phyloP scores from a whole-genome alignment of 2,888 invertebrate species.

The Agriopis aurantiaria region DNA sequence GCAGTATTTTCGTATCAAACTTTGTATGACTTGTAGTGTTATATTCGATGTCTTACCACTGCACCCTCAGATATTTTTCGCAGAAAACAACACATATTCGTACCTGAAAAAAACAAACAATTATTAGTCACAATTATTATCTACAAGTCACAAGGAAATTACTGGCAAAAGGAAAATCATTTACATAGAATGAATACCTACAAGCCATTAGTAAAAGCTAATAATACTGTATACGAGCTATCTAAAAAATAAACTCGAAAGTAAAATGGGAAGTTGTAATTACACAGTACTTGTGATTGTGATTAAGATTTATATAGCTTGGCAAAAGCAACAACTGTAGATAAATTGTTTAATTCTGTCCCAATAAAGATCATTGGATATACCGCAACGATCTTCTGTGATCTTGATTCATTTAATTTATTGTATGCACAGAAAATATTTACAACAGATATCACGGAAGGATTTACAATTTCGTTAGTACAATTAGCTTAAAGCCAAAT shows the following conservation, averaged over 20 bases:
- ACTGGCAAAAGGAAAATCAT: neutral
- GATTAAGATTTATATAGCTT: conserved; percentile 24
- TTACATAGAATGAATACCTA: neutral
- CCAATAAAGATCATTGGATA: conserved; percentile 32
- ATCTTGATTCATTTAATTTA: conserved; percentile 24
- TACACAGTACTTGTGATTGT: conserved; percentile 17
- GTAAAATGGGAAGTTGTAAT: conserved; percentile 11
- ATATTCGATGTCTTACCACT: neutral
- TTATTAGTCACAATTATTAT: neutral
- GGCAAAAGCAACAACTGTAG: conserved; percentile 27
- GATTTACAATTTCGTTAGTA: neutral
- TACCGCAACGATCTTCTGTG: conserved; percentile 22
- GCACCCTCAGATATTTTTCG: neutral
- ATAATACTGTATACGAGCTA: neutral
- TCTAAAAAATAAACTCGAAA: conserved; percentile 5
- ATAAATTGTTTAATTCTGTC: conserved; percentile 28
- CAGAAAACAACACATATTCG: neutral
- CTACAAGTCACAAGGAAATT: neutral
- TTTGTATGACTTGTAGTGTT: neutral
- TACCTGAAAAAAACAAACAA: conserved; percentile 15
- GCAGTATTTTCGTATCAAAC: neutral
- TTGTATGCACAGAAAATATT: conserved; percentile 18
- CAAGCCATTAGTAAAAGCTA: neutral
- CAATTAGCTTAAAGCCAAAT: neutral
- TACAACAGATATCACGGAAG: conserved; percentile 6